A percentile compares a stretch with the other conserved stretches of the same genome.
Conservation (phyloP, 1,140 invertebrate genomes). For the Calliopsis andreniformis region DNA sequence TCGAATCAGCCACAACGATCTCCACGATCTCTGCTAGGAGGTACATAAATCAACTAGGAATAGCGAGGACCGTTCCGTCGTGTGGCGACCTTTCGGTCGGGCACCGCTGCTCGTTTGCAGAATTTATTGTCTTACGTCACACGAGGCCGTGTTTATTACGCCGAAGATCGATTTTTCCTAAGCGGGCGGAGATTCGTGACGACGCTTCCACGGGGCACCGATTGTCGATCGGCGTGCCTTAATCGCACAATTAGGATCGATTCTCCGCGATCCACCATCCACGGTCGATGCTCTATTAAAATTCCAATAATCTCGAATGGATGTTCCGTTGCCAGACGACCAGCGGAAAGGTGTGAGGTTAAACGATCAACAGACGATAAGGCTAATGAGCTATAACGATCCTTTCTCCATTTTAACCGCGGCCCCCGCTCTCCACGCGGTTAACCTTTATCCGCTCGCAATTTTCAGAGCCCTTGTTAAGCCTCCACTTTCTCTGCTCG, state of each 20-base stretch:
- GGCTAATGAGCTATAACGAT: slow-evolving; percentile 67
- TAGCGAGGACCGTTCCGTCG: slow-evolving; percentile 54
- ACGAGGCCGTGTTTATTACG: slow-evolving; percentile 38
- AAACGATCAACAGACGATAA: slow-evolving; percentile 66
- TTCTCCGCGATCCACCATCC: not conserved
- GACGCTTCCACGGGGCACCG: not conserved
- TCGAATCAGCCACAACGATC: slow-evolving; percentile 58
- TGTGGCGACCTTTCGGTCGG: slow-evolving; percentile 58
- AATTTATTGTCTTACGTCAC: slow-evolving; percentile 65
- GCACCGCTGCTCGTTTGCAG: slow-evolving; percentile 49
- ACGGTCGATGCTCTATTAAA: slow-evolving; percentile 55
- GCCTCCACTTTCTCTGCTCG: slow-evolving; percentile 51
- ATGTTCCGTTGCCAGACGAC: slow-evolving; percentile 20
- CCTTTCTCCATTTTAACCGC: slow-evolving; percentile 62
- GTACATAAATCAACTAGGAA: slow-evolving; percentile 61
- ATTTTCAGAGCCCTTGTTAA: slow-evolving; percentile 61
- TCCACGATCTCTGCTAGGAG: slow-evolving; percentile 54
- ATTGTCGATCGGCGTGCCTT: slow-evolving; percentile 30
- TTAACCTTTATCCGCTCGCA: slow-evolving; percentile 63
- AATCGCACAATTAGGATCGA: slow-evolving; percentile 34
- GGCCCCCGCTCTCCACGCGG: slow-evolving; percentile 26
- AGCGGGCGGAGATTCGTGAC: slow-evolving; percentile 14
- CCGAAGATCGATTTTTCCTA: slow-evolving; percentile 29
- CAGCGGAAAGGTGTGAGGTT: slow-evolving; percentile 61
- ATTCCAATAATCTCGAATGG: slow-evolving; percentile 54